These are phyloP conservation scores for Callocephalon fimbriatum DNA, from an alignment of 2,113 vertebrate species.

Conservation along the genomic window DNA sequence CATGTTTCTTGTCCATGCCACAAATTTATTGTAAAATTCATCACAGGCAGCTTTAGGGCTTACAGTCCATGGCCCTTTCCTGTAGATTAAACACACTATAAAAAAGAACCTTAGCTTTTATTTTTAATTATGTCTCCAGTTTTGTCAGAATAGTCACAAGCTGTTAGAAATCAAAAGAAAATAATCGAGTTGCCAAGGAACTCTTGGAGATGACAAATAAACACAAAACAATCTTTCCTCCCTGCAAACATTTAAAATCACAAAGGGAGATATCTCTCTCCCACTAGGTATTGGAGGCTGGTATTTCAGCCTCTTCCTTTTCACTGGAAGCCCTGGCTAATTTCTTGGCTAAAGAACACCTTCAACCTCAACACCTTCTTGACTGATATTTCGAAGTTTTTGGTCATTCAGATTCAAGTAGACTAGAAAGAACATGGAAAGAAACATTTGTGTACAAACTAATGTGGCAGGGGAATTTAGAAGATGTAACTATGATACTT, in stretches of 20 bases:
- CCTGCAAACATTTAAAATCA: background rate
- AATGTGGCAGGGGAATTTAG: background rate
- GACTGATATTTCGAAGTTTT: background rate
- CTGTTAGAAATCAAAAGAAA: background rate
- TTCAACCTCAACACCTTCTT: background rate
- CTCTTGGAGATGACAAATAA: background rate
- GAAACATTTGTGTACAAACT: background rate
- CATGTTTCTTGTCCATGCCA: background rate
- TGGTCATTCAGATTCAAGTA: background rate
- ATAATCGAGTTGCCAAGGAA: background rate
- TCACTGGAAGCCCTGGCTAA: background rate
- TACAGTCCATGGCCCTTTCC: background rate
- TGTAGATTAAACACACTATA: background rate
- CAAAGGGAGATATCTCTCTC: background rate
- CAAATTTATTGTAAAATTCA: background rate
- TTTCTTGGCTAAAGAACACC: background rate
- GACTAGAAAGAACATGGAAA: background rate
- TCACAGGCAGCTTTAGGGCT: background rate
- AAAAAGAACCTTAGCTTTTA: background rate
- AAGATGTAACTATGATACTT: background rate
- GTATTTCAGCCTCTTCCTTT: background rate
- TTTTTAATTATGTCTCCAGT: background rate
- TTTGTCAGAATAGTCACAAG: background rate
- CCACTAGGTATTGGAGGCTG: background rate
- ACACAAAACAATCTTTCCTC: background rate